Conservation (phyloP, 2,888 invertebrate genomes). For the Pinctada fucata region DNA sequence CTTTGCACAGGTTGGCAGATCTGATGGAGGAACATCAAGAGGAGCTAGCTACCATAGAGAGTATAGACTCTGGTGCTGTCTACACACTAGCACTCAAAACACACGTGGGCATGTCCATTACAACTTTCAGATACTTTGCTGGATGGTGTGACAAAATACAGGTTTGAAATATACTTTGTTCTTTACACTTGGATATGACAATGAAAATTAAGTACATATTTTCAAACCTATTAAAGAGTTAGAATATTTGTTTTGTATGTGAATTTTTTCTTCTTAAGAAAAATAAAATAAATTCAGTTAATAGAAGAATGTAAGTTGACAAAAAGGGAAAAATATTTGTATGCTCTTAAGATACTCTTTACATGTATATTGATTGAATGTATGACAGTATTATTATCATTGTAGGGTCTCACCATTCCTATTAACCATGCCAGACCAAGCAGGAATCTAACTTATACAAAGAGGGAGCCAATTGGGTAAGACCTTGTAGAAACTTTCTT, state of each 20-base stretch:
- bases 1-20: constrained; percentile 86
- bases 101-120: constrained; percentile 98
- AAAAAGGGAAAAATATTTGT: too few species aligned
- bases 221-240: too few species aligned
- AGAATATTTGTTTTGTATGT: too few species aligned
- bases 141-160: constrained; percentile 98
- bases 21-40: constrained; percentile 96
- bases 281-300: too few species aligned
- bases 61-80: constrained; percentile 96
- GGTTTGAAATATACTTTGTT: constrained; percentile 57
- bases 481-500: constrained; percentile 45
- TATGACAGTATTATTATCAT: background rate
- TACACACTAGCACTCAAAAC: constrained; percentile 97
- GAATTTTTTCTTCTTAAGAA: too few species aligned
- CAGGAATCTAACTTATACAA: constrained; percentile 91
- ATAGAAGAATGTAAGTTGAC: too few species aligned
- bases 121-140: constrained; percentile 97
- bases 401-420: constrained; percentile 89
- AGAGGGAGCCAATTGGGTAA: constrained; percentile 92
- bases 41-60: constrained; percentile 95
- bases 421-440: constrained; percentile 95
- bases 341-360: too few species aligned
- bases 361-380: too few species aligned
- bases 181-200: too few species aligned
- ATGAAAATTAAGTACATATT: too few species aligned